Evolutionary conservation across 2,113 vertebrate genomes (phyloP).

Genomic region (Rhagologus leucostigma): DNA sequence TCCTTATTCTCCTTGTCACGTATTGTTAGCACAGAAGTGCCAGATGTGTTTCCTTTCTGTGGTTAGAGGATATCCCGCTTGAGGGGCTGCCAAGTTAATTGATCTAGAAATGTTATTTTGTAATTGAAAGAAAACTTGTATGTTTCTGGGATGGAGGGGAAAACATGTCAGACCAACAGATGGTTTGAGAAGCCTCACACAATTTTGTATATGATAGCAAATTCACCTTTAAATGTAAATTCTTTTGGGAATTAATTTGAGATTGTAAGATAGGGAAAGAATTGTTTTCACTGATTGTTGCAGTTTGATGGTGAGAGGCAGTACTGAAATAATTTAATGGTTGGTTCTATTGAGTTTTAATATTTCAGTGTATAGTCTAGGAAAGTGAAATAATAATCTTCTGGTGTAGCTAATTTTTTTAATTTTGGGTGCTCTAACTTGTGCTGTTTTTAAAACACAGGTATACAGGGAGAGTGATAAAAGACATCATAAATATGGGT

Average conservation of each 20-base stretch:
- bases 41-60: constrained; percentile 50
- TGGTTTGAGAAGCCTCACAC: neutral
- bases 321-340: neutral
- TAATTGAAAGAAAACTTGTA: neutral
- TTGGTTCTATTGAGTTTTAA: neutral
- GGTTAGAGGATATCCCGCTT: constrained; percentile 45
- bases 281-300: neutral
- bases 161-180: neutral
- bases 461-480: constrained; percentile 88
- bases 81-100: constrained; percentile 7
- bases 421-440: neutral
- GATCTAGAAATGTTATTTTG: neutral
- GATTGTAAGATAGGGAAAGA: neutral
- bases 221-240: neutral
- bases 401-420: neutral
- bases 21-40: neutral
- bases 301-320: neutral
- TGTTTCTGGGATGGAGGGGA: neutral
- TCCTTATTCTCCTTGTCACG: neutral
- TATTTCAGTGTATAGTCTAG: neutral
- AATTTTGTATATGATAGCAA: neutral
- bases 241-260: neutral
- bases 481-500: constrained; percentile 94
- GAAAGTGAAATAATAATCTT: neutral
- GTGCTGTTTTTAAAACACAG: constrained; percentile 69